These are phyloP conservation scores for Leptopilina syphax DNA, from an alignment of 2,888 invertebrate species.

Conservation along the genomic window DNA sequence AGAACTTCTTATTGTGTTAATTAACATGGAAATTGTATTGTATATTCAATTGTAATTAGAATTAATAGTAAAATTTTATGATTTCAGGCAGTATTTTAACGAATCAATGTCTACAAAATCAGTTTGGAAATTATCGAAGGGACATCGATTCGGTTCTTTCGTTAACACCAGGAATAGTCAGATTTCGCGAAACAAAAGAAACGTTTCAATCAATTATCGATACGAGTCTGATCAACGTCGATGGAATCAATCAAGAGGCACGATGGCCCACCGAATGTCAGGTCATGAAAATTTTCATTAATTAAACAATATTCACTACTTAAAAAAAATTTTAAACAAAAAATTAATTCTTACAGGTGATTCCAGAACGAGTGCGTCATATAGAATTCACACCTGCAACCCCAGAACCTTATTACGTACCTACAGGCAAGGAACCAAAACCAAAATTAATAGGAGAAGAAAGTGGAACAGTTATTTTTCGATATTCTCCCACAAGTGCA, in stretches of 20 bases:
- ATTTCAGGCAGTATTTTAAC: slow-evolving; percentile 62
- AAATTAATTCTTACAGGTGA: slow-evolving; percentile 80
- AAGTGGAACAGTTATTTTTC: slow-evolving; percentile 88
- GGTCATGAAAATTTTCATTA: slow-evolving; percentile 76
- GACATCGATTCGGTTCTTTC: slow-evolving; percentile 64
- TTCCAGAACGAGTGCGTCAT: slow-evolving; percentile 89
- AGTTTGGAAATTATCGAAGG: slow-evolving; percentile 59
- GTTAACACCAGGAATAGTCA: slow-evolving; percentile 60
- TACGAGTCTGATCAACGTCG: slow-evolving; percentile 58
- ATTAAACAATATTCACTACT: slow-evolving; percentile 23
- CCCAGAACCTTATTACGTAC: slow-evolving; percentile 89
- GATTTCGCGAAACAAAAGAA: slow-evolving; percentile 65
- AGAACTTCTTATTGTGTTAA: too few species aligned
- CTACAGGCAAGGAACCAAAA: slow-evolving; percentile 87
- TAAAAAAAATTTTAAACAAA: slow-evolving; percentile 7
- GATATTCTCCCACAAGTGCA: slow-evolving; percentile 90
- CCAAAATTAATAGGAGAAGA: slow-evolving; percentile 93
- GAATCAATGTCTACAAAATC: slow-evolving; percentile 62
- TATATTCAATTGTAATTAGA: not conserved
- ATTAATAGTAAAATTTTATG: not conserved
- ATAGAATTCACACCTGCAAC: slow-evolving; percentile 84
- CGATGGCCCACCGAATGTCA: slow-evolving; percentile 95
- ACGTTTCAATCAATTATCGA: slow-evolving; percentile 59
- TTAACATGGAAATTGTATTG: too few species aligned
- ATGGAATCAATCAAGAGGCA: slow-evolving; percentile 83